A percentile compares a stretch with the other conserved stretches of the same genome.
Conservation (phyloP, 2,888 invertebrate genomes). For the Limnephilus rhombicus region DNA sequence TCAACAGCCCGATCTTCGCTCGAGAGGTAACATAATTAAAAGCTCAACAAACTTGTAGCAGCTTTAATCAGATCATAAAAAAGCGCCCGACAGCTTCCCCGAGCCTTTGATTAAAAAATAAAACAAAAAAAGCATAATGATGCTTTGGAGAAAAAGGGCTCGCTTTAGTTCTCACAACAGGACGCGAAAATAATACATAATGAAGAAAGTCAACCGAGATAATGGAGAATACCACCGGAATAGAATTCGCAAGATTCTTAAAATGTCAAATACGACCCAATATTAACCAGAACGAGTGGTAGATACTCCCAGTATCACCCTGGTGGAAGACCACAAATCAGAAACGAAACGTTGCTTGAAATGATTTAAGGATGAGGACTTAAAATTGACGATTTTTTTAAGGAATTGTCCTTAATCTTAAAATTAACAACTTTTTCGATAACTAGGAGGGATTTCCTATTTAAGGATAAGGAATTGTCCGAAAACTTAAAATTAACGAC, state of each 20-base stretch:
- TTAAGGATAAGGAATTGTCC: no score
- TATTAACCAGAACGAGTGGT: no score
- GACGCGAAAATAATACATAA: slow-evolving; percentile 16
- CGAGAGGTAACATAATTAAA: background rate
- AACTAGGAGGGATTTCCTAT: no score
- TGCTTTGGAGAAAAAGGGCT: background rate
- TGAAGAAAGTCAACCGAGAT: background rate
- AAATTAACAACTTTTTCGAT: no score
- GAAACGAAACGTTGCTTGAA: no score
- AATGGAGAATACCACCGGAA: background rate
- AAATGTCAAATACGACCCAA: background rate
- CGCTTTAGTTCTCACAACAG: background rate
- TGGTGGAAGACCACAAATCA: no score
- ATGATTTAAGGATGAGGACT: no score
- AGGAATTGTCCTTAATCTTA: no score
- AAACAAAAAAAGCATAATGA: background rate
- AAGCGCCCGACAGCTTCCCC: background rate
- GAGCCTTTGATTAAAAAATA: background rate
- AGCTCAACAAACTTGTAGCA: slow-evolving; percentile 1
- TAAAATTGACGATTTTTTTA: no score
- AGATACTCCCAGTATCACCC: no score
- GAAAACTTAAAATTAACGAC: no score
- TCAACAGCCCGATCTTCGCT: background rate
- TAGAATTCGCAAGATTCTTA: background rate
- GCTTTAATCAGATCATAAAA: background rate